Evolutionary conservation across 2,888 invertebrate species (phyloP).

Genomic region (Caprella mutica): DNA sequence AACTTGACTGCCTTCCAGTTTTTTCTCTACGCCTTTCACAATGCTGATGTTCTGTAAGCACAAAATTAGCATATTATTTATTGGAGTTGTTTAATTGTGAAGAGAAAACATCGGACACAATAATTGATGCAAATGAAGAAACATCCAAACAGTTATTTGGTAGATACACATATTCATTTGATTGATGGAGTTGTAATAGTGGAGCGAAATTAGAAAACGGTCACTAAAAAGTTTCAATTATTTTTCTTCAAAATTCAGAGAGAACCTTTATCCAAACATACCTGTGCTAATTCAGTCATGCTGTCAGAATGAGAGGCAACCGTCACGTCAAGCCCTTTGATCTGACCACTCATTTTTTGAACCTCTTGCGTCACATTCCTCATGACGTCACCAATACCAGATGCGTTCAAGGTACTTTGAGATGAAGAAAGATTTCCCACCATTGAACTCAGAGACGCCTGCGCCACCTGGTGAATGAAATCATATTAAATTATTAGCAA

Average conservation of each 20-base stretch:
- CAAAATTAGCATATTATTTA: neutral
- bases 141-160: slow-evolving; percentile 9
- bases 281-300: neutral
- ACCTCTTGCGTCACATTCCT: too few relatives aligned
- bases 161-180: neutral
- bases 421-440: too few relatives aligned
- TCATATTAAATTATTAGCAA: too few relatives aligned
- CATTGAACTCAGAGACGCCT: too few relatives aligned
- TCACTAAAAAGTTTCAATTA: neutral
- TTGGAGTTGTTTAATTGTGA: neutral
- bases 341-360: too few relatives aligned
- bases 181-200: neutral
- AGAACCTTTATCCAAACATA: neutral
- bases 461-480: too few relatives aligned
- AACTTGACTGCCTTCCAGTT: slow-evolving; percentile 32
- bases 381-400: too few relatives aligned
- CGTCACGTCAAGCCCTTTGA: too few relatives aligned
- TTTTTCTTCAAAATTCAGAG: neutral
- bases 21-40: slow-evolving; percentile 31
- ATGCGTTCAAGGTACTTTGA: too few relatives aligned
- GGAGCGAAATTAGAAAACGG: neutral
- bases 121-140: slow-evolving; percentile 10
- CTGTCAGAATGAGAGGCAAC: neutral
- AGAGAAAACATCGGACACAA: neutral
- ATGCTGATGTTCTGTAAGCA: slow-evolving; percentile 24